A percentile compares a stretch with the other conserved stretches of the same genome.
These are phyloP conservation scores for Cheumatopsyche charites DNA, from an alignment of 1,140 invertebrate species.

Conservation along the genomic window DNA sequence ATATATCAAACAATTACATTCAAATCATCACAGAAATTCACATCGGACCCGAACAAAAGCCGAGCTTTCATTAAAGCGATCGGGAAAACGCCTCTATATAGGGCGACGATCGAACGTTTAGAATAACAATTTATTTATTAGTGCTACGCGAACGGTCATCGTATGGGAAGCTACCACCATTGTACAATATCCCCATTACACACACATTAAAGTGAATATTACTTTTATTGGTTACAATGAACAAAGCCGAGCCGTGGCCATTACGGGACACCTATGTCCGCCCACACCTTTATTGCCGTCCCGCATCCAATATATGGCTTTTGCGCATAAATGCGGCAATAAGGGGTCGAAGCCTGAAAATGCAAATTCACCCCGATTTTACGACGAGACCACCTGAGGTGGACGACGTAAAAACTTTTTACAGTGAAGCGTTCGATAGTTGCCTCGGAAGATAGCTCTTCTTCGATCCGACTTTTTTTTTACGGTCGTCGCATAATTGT, in stretches of 20 bases:
- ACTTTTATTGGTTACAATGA: slow-evolving; percentile 27
- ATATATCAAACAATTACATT: too few relatives aligned
- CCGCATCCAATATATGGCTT: slow-evolving; percentile 19
- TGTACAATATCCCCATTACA: neutral
- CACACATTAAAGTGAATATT: slow-evolving; percentile 22
- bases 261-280: slow-evolving; percentile 17
- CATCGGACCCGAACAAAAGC: too few relatives aligned
- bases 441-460: neutral
- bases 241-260: slow-evolving; percentile 6
- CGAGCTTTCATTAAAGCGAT: too few relatives aligned
- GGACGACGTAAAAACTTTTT: slow-evolving; percentile 32
- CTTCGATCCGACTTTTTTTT: too few relatives aligned
- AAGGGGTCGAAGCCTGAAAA: slow-evolving; percentile 27
- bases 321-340: slow-evolving; percentile 24
- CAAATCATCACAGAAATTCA: too few relatives aligned
- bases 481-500: neutral
- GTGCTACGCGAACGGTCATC: too few relatives aligned
- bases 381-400: slow-evolving; percentile 24
- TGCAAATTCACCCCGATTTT: slow-evolving; percentile 35
- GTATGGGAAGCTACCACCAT: too few relatives aligned
- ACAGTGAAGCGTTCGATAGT: slow-evolving; percentile 17
- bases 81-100: too few relatives aligned
- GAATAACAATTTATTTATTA: too few relatives aligned
- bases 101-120: too few relatives aligned
- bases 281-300: slow-evolving; percentile 19